Evolutionary conservation across 2,797 vertebrate species (phyloP), one percentile per base, ranked within the genome.

Genomic region (Rhinophrynus dorsalis): DNA sequence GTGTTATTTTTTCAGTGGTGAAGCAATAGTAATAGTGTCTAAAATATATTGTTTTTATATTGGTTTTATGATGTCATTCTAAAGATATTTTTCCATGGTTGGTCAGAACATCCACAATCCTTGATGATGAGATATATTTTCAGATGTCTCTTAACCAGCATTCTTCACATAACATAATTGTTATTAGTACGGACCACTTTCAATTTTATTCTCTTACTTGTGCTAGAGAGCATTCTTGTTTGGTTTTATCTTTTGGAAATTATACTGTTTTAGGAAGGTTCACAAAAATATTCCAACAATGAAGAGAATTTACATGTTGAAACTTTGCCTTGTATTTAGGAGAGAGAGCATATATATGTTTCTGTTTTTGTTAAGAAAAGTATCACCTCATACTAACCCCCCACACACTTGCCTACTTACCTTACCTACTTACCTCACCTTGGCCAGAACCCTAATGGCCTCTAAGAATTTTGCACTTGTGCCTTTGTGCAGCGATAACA

Each of bases 31-130:
- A 6, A 6, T 18, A 44, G n/a, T 38, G 15, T 18, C 18, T 18
- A 3, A 18, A 18, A 44, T 44, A 11, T 7, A 58, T 71, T 77
- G 66, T 81, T 82, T 67, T 79, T 64, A 33, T 70, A 67, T 64
- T 77, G 74, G 65, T 75, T 68, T 45, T 59, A 68, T 86, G 78
- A 76, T 80, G 67, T 85, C 81, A 77, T 84, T 75, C 73, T 78
- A 77, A 33, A 81, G 68, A 79, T 83, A 82, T 83, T 77, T 82
- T 77, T 79, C 81, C 27, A 37, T 52, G 78, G 78, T 80, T 74
- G 75, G 68, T 59, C 56, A 73, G 78, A 60, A 66, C 81, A 75
- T 66, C 51, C 17, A 1, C 56, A 79, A 79, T 26, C 75, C 64
- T 80, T 78, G 77, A 79, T 17, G 44, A 66, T 67, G 54, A 20